These are phyloP conservation scores for Podarcis raffonei DNA, from an alignment of 2,113 vertebrate genomes.

Conservation along the genomic window DNA sequence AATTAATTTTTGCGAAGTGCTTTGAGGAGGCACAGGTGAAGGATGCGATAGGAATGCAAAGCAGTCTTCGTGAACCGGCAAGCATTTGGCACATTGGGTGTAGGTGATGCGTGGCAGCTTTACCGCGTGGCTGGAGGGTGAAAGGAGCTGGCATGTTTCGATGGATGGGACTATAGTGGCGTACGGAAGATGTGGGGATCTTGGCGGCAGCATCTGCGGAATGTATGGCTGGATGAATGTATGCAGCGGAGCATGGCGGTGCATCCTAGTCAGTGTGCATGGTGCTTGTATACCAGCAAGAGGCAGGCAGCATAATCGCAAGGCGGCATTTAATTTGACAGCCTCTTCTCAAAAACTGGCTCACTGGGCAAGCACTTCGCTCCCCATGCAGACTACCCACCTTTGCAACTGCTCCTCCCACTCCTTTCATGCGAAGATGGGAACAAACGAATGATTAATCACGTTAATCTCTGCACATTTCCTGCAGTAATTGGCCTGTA, in stretches of 20 bases:
- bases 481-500: constrained; percentile 25
- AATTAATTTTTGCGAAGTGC: constrained; percentile 63
- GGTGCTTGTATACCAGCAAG: not conserved
- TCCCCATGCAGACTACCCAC: not conserved
- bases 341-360: not conserved
- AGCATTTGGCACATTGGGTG: too few species aligned
- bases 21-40: constrained; percentile 52
- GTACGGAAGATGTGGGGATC: not conserved
- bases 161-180: not conserved
- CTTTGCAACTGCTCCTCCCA: not conserved
- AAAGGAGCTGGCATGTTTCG: not conserved
- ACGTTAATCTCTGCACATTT: not conserved
- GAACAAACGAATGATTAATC: not conserved
- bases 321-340: not conserved
- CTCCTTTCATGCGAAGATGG: not conserved
- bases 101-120: not conserved
- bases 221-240: not conserved
- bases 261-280: not conserved
- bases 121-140: not conserved
- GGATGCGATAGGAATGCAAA: constrained; percentile 21
- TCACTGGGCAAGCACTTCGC: not conserved
- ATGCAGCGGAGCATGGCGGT: not conserved
- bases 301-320: not conserved
- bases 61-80: not conserved
- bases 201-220: not conserved